Evolutionary conservation across 2,113 vertebrate genomes (phyloP).

Genomic region (Engraulis encrasicolus): DNA sequence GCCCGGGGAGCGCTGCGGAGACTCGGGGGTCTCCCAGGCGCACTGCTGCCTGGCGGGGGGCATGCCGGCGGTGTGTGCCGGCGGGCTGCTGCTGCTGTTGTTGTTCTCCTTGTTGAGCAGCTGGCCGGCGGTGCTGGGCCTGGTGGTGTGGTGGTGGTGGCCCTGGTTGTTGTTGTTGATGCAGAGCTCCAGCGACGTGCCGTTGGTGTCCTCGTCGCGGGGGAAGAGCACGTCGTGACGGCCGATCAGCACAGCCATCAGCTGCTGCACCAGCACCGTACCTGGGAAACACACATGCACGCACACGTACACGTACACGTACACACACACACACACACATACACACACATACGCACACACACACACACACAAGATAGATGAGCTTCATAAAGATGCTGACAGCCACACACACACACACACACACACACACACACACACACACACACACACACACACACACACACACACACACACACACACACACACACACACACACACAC

Average conservation of each 20-base stretch:
- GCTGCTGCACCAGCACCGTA: conserved; percentile 92
- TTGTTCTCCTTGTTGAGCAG: conserved; percentile 90
- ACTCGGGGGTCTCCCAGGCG: conserved; percentile 87
- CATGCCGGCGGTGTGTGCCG: conserved; percentile 85
- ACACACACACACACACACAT: conserved; percentile 10
- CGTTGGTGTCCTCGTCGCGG: conserved; percentile 72
- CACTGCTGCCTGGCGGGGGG: conserved; percentile 77
- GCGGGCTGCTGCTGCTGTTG: conserved; percentile 72
- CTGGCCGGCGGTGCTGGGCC: conserved; percentile 67
- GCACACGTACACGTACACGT: conserved; percentile 23
- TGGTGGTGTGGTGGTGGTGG: conserved; percentile 78
- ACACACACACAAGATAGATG: not conserved
- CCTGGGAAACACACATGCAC: too few relatives aligned
- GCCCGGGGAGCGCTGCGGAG: conserved; percentile 78
- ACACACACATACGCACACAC: not conserved
- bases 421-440: too few relatives aligned
- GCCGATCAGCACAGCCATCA: conserved; percentile 96
- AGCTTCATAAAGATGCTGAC: not conserved
- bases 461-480: too few relatives aligned
- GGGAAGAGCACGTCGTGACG: conserved; percentile 88
- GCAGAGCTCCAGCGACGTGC: conserved; percentile 70
- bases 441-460: too few relatives aligned
- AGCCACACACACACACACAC: too few relatives aligned
- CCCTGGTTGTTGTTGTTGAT: conserved; percentile 89
- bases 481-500: too few relatives aligned